Conservation (phyloP, 2,797 vertebrate genomes). For the Hoplostethus mediterraneus region DNA sequence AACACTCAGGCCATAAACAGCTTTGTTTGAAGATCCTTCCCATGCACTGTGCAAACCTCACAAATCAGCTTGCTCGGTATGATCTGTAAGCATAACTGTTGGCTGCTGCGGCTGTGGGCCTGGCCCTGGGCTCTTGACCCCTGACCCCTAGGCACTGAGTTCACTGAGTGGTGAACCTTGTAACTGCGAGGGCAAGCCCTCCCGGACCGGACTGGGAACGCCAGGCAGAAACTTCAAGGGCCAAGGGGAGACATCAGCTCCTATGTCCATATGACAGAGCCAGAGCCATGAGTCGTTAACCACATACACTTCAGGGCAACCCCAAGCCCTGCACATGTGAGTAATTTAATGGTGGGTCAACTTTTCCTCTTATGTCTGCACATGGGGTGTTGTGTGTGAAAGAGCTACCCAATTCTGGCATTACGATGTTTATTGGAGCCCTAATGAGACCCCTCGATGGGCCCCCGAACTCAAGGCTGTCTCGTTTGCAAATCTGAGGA, state of each 20-base stretch:
- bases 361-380: background rate
- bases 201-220: constrained; percentile 49
- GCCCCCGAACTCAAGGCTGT: constrained; percentile 13
- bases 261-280: constrained; percentile 26
- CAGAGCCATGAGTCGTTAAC: constrained; percentile 38
- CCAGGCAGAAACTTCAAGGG: constrained; percentile 53
- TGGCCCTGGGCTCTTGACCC: constrained; percentile 71
- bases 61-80: constrained; percentile 73
- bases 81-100: constrained; percentile 73
- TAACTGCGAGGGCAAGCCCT: constrained; percentile 56
- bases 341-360: background rate
- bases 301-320: background rate
- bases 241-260: constrained; percentile 38
- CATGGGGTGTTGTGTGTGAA: constrained; percentile 6
- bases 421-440: constrained; percentile 24
- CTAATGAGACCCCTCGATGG: constrained; percentile 2
- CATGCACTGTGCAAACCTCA: constrained; percentile 72
- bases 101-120: constrained; percentile 56
- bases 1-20: constrained; percentile 74
- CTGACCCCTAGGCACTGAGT: constrained; percentile 60
- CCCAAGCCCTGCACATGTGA: constrained; percentile 19
- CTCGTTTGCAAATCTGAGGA: constrained; percentile 23
- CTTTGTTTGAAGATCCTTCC: constrained; percentile 73
- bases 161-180: constrained; percentile 73
- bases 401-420: constrained; percentile 2